phyloP scores from a whole-genome alignment of 2,113 vertebrate species.

The Ophthalmolycus amberensis region DNA sequence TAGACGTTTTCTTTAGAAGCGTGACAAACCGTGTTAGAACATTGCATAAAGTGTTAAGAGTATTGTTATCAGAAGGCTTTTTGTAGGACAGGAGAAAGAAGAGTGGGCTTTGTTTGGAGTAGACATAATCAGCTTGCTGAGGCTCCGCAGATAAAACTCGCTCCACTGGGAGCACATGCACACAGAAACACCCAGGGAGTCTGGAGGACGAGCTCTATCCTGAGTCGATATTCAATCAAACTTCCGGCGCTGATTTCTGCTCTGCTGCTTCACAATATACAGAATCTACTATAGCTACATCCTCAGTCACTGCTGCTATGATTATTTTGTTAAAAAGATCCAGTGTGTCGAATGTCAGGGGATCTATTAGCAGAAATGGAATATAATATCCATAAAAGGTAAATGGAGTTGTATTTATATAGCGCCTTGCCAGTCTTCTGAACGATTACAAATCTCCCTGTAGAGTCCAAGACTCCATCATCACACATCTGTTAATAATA shows the following conservation, averaged over 20 bases:
- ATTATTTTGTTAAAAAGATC: background rate
- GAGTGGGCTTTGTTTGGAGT: conserved; percentile 30
- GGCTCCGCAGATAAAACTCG: conserved; percentile 32
- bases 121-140: conserved; percentile 26
- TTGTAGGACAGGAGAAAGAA: conserved; percentile 3
- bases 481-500: too few relatives aligned
- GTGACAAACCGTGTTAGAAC: background rate
- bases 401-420: too few relatives aligned
- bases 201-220: background rate
- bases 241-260: background rate
- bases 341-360: too few relatives aligned
- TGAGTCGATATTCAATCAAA: conserved; percentile 24
- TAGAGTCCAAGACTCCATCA: too few relatives aligned
- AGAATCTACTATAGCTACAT: background rate
- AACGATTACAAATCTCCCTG: too few relatives aligned
- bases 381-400: too few relatives aligned
- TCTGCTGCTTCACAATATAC: background rate
- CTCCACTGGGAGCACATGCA: conserved; percentile 2
- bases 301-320: background rate
- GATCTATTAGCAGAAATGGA: too few relatives aligned
- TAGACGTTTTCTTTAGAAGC: background rate
- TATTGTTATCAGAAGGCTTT: background rate
- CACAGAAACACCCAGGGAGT: conserved; percentile 28
- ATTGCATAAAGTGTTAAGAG: background rate
- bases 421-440: too few relatives aligned